Evolutionary conservation across 2,797 vertebrate genomes (phyloP).

Genomic region (Ciconia nigra): DNA sequence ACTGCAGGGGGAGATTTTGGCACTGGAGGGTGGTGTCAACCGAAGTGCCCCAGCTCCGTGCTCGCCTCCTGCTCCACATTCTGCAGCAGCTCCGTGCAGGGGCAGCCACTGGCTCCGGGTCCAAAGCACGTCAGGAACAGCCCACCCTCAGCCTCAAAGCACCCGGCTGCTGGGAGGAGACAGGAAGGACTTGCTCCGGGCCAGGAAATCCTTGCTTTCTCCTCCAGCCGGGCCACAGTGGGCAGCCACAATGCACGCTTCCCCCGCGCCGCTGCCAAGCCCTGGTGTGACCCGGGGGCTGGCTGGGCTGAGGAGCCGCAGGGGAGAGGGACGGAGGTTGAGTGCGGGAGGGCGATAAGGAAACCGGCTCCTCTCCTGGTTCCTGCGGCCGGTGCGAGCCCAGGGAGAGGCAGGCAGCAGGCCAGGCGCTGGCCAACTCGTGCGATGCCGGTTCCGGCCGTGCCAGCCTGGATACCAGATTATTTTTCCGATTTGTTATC

Average conservation of each 20-base stretch:
- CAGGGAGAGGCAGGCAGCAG: neutral
- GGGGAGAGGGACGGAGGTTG: neutral
- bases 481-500: neutral
- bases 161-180: neutral
- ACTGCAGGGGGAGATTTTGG: neutral
- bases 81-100: neutral
- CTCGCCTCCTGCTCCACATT: neutral
- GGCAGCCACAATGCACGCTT: slow-evolving; percentile 63
- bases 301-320: neutral
- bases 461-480: neutral
- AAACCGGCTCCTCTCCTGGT: neutral
- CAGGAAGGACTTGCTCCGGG: slow-evolving; percentile 42
- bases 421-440: neutral
- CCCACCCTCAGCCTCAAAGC: neutral
- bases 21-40: neutral
- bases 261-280: neutral
- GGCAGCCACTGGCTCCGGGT: neutral
- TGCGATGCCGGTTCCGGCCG: fast-evolving
- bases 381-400: neutral
- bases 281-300: neutral
- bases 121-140: neutral
- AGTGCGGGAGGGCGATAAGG: neutral
- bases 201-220: slow-evolving; percentile 70
- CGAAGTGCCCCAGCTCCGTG: fast-evolving
- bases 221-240: slow-evolving; percentile 15